Evolutionary conservation across 2,113 vertebrate genomes (phyloP).

Genomic region (Rhinopomastus cyanomelas): DNA sequence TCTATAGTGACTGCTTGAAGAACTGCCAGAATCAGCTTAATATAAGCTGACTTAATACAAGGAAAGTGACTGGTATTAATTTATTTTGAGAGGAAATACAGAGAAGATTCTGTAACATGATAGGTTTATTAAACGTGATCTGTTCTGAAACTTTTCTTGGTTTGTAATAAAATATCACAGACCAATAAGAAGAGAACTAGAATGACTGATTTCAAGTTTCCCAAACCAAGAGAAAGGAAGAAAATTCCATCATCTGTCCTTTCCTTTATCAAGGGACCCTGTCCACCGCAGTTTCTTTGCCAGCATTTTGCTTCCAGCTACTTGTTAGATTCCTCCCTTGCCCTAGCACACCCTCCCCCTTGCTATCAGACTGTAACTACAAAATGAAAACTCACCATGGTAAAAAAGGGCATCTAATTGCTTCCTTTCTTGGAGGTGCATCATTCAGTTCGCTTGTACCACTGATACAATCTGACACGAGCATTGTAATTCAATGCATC

Average conservation of each 20-base stretch:
- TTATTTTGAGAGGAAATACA: background rate
- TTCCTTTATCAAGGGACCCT: background rate
- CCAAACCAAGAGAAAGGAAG: background rate
- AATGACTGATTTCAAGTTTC: background rate
- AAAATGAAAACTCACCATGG: background rate
- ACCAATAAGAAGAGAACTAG: background rate
- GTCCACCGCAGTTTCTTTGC: background rate
- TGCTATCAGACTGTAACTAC: background rate
- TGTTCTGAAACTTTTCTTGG: background rate
- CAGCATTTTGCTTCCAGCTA: slow-evolving; percentile 20
- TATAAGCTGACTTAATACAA: background rate
- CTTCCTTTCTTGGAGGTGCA: slow-evolving; percentile 44
- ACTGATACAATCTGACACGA: slow-evolving; percentile 49
- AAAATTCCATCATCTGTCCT: background rate
- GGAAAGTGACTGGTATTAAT: background rate
- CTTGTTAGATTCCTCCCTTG: background rate
- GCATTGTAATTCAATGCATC: slow-evolving; percentile 57
- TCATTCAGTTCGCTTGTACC: slow-evolving; percentile 19
- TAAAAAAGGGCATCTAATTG: slow-evolving; percentile 50
- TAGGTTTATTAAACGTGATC: background rate
- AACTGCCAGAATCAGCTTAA: background rate
- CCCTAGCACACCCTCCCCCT: background rate
- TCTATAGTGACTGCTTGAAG: background rate
- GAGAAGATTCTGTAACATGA: background rate
- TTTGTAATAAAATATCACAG: background rate